Percentiles rank a stretch among this genome's conserved stretches.
Evolutionary conservation across 1,140 invertebrate genomes (phyloP).

Genomic region (Oryctes rhinoceros): DNA sequence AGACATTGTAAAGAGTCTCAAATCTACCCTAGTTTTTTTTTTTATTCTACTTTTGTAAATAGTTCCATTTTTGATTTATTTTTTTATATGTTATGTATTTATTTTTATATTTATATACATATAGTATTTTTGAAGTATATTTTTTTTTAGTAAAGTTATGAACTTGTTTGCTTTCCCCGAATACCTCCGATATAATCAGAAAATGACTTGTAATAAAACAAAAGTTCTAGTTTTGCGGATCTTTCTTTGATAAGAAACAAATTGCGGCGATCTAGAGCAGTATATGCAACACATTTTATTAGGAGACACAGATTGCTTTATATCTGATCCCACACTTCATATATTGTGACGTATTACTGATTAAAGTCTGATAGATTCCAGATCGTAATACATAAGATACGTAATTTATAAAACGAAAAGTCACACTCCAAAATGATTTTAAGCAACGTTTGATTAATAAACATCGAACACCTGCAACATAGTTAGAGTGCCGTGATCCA

Average conservation of each 20-base stretch:
- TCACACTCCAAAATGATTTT: background rate
- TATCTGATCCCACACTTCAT: background rate
- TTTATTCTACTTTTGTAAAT: background rate
- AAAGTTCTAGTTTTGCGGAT: no score
- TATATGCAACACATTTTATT: background rate
- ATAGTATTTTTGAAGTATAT: background rate
- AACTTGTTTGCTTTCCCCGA: no score
- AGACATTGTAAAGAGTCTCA: background rate
- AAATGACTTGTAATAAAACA: no score
- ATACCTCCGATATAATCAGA: no score
- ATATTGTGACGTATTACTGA: background rate
- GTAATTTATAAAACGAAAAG: background rate
- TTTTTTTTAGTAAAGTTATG: no score
- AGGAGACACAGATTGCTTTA: background rate
- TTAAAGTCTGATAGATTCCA: background rate
- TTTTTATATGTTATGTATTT: background rate
- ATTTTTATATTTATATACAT: background rate
- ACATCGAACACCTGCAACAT: background rate
- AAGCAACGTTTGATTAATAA: background rate
- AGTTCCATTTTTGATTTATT: background rate
- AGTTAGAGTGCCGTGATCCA: no score
- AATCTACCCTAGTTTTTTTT: background rate
- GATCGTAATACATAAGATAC: background rate
- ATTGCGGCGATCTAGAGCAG: no score
- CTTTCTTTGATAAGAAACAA: no score